Evolutionary conservation across 2,113 vertebrate genomes (phyloP), one percentile per base, ranked within the genome.

Genomic region (Malurus cyaneus): DNA sequence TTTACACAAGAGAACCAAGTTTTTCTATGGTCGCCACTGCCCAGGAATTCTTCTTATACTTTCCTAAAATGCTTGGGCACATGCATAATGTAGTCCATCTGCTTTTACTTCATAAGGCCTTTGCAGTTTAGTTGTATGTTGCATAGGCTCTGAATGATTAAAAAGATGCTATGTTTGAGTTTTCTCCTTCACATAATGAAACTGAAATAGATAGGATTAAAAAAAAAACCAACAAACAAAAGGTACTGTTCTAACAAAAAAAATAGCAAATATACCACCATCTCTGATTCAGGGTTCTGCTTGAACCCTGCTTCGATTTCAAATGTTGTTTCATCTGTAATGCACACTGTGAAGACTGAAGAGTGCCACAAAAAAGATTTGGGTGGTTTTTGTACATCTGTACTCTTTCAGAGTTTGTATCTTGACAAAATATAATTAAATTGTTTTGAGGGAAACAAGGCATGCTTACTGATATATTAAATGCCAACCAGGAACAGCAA

Each of bases 1-100:
- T 96, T 97, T 97, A 96, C 72, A 94, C 90, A 93, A 96, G 94
- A 95, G 92, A 92, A 96, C 71, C 79, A 80, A 90, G 60, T 52
- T 94, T 67, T 96, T 78, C 84, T 93, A 20, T 94, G 82, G 88
- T 90, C 19, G 0, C 87, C 95, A 83, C 80, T 97, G 88, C 94
- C 92, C 88, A 84, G 64, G 92, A 96, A 92, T 96, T 95, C 66
- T 73, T 92, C 54, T 70, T 95, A 80, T 18, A n/a, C 88, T 95
- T 95, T 69, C 56, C 67, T 94, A 49, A 95, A 88, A 77, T 88
- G 95, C 88, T 74, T 92, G 92, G 93, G 95, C 86, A 95, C 39
- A 32, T 71, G 32, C 60, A 83, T 94, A 92, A 88, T 94, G 67
- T 70, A 70, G 89, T 88, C 85, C 92, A 92, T 96, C 88, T 96